These are phyloP conservation scores for Xestoiulus laeticollis DNA, from an alignment of 2,888 invertebrate genomes.

Conservation along the genomic window DNA sequence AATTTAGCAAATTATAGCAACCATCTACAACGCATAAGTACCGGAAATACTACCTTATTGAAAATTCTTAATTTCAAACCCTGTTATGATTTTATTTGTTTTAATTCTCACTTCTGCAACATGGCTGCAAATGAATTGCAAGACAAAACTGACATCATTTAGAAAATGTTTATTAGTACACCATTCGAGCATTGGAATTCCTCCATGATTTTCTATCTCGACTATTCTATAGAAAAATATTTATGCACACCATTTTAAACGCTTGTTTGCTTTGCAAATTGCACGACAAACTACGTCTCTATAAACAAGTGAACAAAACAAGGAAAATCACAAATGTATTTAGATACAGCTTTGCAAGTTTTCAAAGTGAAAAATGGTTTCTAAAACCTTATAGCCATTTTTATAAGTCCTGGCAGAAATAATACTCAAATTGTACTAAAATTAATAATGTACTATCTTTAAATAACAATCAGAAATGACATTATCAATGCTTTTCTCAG, in stretches of 20 bases:
- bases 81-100: too few relatives aligned
- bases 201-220: not conserved
- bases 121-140: not conserved
- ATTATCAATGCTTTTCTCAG: not conserved
- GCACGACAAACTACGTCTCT: not conserved
- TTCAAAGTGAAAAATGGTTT: not conserved
- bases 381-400: not conserved
- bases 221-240: not conserved
- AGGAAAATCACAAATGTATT: not conserved
- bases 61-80: too few relatives aligned
- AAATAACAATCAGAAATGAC: not conserved
- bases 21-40: too few relatives aligned
- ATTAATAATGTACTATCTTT: not conserved
- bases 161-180: not conserved
- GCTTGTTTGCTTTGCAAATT: not conserved
- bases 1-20: too few relatives aligned
- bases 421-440: not conserved
- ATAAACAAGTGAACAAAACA: not conserved
- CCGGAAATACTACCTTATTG: too few relatives aligned
- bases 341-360: not conserved
- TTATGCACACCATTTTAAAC: not conserved
- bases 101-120: too few relatives aligned
- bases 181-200: not conserved
- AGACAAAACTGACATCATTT: not conserved
- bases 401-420: not conserved